Conservation (phyloP, 2,888 invertebrate genomes). For the Napeogenes sylphis region DNA sequence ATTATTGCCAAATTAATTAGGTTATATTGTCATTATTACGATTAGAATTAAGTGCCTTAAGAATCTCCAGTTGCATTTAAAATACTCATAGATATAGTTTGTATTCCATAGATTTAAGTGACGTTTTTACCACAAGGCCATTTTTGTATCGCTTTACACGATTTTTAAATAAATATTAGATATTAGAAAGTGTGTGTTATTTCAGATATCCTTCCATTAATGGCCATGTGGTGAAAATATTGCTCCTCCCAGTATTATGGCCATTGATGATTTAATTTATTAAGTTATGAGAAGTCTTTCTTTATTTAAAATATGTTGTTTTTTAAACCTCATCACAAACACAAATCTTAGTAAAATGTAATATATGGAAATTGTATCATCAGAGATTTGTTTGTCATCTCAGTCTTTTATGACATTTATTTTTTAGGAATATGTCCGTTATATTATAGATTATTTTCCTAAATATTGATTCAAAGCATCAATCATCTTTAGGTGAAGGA, state of each 20-base stretch:
- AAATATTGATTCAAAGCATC: too few relatives aligned
- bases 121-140: constrained; percentile 68
- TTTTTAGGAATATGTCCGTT: too few relatives aligned
- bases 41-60: constrained; percentile 37
- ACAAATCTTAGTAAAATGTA: too few relatives aligned
- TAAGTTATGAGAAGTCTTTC: neutral
- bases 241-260: constrained; percentile 48
- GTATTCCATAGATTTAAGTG: constrained; percentile 24
- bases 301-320: too few relatives aligned
- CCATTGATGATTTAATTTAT: constrained; percentile 57
- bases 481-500: too few relatives aligned
- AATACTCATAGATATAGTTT: constrained; percentile 35
- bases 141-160: constrained; percentile 62
- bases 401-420: too few relatives aligned
- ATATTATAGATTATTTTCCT: too few relatives aligned
- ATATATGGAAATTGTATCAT: too few relatives aligned
- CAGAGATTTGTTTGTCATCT: too few relatives aligned
- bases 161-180: constrained; percentile 52
- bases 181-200: constrained; percentile 57
- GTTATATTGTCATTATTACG: constrained; percentile 32
- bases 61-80: constrained; percentile 33
- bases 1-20: constrained; percentile 24
- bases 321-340: too few relatives aligned
- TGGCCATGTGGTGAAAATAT: constrained; percentile 63
- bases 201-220: constrained; percentile 64